A percentile compares a stretch with the other conserved stretches of the same genome.
phyloP scores from a whole-genome alignment of 2,113 vertebrate species.

The Alethe diademata region DNA sequence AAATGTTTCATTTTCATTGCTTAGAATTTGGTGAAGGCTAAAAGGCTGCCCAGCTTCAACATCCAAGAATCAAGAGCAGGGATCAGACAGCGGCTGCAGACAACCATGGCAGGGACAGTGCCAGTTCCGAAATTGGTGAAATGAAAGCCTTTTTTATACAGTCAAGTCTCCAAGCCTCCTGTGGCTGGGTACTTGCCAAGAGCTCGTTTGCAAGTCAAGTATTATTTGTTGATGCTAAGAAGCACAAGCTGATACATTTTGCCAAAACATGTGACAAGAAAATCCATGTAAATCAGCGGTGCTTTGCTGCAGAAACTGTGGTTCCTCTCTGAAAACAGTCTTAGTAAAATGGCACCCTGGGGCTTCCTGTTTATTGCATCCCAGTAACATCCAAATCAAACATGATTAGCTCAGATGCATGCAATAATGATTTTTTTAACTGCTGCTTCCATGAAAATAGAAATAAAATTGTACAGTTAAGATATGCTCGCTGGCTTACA shows the following conservation, averaged over 20 bases:
- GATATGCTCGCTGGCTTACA: background rate
- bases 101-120: background rate
- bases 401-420: background rate
- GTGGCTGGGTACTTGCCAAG: conserved; percentile 36
- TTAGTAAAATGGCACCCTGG: conserved; percentile 43
- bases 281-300: conserved; percentile 52
- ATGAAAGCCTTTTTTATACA: background rate
- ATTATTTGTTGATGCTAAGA: conserved; percentile 60
- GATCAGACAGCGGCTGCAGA: background rate
- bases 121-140: background rate
- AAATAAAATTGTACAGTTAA: background rate
- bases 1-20: conserved; percentile 42
- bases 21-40: background rate
- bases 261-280: conserved; percentile 59
- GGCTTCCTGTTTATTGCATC: conserved; percentile 43
- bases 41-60: background rate
- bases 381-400: conserved; percentile 55
- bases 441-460: conserved; percentile 15
- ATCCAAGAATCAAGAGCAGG: background rate
- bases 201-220: conserved; percentile 62
- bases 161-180: background rate
- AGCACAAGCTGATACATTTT: conserved; percentile 54
- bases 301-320: conserved; percentile 26
- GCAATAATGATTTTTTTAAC: conserved; percentile 38
- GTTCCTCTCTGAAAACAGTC: conserved; percentile 25